Evolutionary conservation across 2,888 invertebrate species (phyloP), one percentile per base, ranked within the genome.

Genomic region (Plagodis pulveraria): DNA sequence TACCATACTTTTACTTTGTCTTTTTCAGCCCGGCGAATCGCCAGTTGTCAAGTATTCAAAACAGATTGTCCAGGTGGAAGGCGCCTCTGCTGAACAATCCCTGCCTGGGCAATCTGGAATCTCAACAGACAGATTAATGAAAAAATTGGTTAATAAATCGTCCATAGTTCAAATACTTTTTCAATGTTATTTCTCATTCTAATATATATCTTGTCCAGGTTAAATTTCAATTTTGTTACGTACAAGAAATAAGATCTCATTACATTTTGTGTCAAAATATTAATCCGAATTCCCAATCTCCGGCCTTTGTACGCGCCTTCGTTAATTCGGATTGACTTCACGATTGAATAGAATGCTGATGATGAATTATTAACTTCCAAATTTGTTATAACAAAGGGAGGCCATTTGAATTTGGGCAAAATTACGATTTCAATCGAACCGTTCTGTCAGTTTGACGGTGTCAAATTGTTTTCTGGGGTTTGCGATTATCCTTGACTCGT

Each of bases 331-430:
- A 58, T 61, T 65, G 61, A 59, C 56, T 47, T 62, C 50, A 34
- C 53, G 42, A 59, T 48, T 58, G 50, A 62, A 62, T 57, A 35
- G 58, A 50, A 49, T 45, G 52, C 60, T 67, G 62, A 71, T 66
- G 70, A 65, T 71, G 62, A 72, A 72, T 67, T 69, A 76, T 70
- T 68, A 67, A 68, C 65, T 71, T 67, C 63, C 56, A 65, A 63
- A 71, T 67, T 71, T 71, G 66, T 70, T 73, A 61, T 66, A 60
- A 63, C 64, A 64, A 70, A 71, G 62, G 63, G 38, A 63, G 36
- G 50, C 62, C 62, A 57, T 65, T 54, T 52, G 63, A 63, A 51
- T 47, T 52, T 47, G 35, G 47, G 43, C 49, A 38, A 48, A 66
- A 50, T 58, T 63, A 54, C 56, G 53, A 52, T 48, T 52, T 53